phyloP scores from a whole-genome alignment of 2,888 invertebrate genomes.

The Tubiluchus corallicola region DNA sequence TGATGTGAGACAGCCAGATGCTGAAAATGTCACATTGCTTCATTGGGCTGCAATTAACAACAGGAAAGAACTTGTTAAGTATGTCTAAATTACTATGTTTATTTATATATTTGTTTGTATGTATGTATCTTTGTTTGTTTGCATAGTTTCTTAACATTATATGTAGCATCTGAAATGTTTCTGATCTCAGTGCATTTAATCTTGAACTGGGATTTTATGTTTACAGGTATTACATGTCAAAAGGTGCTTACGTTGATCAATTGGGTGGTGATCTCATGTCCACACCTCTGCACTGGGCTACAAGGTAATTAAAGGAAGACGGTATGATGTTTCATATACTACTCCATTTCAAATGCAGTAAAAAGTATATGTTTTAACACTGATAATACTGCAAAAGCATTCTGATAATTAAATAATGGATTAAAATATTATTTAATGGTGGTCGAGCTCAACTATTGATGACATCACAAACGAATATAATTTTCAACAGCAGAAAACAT shows the following conservation, averaged over 20 bases:
- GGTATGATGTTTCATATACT: too few species aligned
- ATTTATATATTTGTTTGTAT: neutral
- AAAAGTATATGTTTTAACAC: too few species aligned
- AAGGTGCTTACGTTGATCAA: slow-evolving; percentile 73
- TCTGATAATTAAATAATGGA: too few species aligned
- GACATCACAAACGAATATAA: too few species aligned
- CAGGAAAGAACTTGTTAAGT: slow-evolving; percentile 67
- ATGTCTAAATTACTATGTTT: slow-evolving; percentile 11
- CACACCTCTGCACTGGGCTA: slow-evolving; percentile 95
- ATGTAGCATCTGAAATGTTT: too few species aligned
- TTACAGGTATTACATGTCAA: slow-evolving; percentile 51
- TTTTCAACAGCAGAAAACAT: too few species aligned
- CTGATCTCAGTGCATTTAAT: neutral
- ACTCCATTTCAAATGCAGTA: too few species aligned
- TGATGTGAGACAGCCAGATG: slow-evolving; percentile 81
- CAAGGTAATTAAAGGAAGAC: too few species aligned
- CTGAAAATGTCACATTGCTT: slow-evolving; percentile 84
- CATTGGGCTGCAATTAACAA: slow-evolving; percentile 99
- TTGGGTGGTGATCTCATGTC: slow-evolving; percentile 88
- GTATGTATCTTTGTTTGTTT: neutral
- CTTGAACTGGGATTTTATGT: slow-evolving; percentile 1
- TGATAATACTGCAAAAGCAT: too few species aligned
- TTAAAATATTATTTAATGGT: too few species aligned
- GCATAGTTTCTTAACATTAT: too few species aligned
- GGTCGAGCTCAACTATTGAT: too few species aligned